These are phyloP conservation scores for Megalonaias nervosa DNA, from an alignment of 1,140 invertebrate species.

Conservation along the genomic window DNA sequence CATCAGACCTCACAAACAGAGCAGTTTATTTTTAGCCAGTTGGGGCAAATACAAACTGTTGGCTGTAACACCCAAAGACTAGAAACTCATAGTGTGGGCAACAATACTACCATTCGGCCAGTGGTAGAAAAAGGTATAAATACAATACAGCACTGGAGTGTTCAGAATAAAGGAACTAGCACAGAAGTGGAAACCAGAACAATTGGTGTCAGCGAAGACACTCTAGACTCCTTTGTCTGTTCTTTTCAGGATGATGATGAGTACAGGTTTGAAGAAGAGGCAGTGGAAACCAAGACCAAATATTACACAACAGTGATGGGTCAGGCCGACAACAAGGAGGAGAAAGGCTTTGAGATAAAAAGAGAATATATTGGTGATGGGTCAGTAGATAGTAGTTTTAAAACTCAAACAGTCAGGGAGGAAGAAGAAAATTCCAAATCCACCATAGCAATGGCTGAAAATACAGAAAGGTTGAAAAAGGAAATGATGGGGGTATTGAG, in stretches of 20 bases:
- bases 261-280: slow-evolving; percentile 32
- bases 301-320: slow-evolving; percentile 24
- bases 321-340: slow-evolving; percentile 8
- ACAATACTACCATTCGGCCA: slow-evolving; percentile 52
- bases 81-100: slow-evolving; percentile 39
- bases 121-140: slow-evolving; percentile 40
- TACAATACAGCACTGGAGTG: slow-evolving; percentile 11
- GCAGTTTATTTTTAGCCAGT: slow-evolving; percentile 52
- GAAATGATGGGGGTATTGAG: too few relatives aligned
- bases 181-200: slow-evolving; percentile 35
- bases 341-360: slow-evolving; percentile 35
- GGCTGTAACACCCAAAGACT: slow-evolving; percentile 58
- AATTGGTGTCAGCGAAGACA: slow-evolving; percentile 44
- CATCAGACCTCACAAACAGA: slow-evolving; percentile 59
- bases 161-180: slow-evolving; percentile 34
- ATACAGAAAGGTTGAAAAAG: too few relatives aligned
- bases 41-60: slow-evolving; percentile 55
- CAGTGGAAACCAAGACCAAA: slow-evolving; percentile 31
- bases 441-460: too few relatives aligned
- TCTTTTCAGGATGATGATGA: slow-evolving; percentile 45
- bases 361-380: slow-evolving; percentile 16
- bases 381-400: too few relatives aligned
- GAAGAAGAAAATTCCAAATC: too few relatives aligned
- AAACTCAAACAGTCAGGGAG: too few relatives aligned
- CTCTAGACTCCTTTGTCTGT: slow-evolving; percentile 41